Base-by-base conservation (phyloP, 2,888 invertebrate species). In the Sinotaia quadrata region DNA sequence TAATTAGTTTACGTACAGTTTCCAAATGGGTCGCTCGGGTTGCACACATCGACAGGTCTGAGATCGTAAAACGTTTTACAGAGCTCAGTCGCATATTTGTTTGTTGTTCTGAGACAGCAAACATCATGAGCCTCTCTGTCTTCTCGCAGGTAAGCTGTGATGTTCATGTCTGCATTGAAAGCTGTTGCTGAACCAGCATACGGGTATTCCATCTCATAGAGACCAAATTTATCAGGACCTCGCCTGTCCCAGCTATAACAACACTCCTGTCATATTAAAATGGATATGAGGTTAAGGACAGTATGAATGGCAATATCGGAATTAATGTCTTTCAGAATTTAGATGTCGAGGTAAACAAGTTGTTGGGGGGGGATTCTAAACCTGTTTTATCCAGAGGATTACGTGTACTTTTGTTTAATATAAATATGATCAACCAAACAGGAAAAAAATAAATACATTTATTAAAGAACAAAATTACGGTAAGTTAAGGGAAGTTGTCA, bases 231-330 rank as follows among this genome's bases (percentile, higher is more conserved):
- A 4, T 15, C n/a, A 37, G 37, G 41, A 12, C 34, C 10, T 15
- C 15, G 8, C 58, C 36, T 12, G 36, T 24, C 12, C n/a, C 24
- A 58, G 2, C 1, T n/a, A 27, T 58, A 58, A 41, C 58, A 58
- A 33, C 51, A 49, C 49, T 62, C 62, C 49, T 62, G 58, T 15
- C n/a, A n/a, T n/a, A n/a, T n/a, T n/a, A n/a, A n/a, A n/a, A n/a
- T n/a, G n/a, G n/a, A n/a, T n/a, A n/a, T n/a, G n/a, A n/a, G n/a
- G n/a, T n/a, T n/a, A n/a, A n/a, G n/a, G n/a, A n/a, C n/a, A n/a
- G n/a, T n/a, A n/a, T n/a, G n/a, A n/a, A n/a, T n/a, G n/a, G n/a
- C n/a, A n/a, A n/a, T n/a, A n/a, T n/a, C n/a, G n/a, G n/a, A n/a
- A n/a, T n/a, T n/a, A n/a, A n/a, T n/a, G n/a, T n/a, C n/a, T n/a